Evolutionary conservation across 2,797 vertebrate genomes (phyloP), one percentile per base, ranked within the genome.

Genomic region (Megaceryle alcyon): DNA sequence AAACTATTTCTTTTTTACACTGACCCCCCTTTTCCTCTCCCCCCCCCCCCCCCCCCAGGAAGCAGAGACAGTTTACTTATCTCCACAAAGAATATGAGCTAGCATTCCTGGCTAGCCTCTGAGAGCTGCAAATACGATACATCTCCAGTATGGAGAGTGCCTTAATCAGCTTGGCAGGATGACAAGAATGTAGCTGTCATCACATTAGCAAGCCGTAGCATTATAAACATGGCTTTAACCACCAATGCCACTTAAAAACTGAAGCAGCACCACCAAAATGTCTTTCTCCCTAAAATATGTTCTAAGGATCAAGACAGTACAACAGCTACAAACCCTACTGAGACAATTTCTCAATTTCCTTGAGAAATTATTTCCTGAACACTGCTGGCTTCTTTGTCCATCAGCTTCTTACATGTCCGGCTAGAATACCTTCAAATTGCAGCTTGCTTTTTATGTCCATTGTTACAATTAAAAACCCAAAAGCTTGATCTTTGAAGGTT

Each of bases 111-210:
- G 39, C 70, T 73, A 15, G 66, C 66, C 70, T 83, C 65, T 59
- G 66, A 73, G 51, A 60, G 43, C 78, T 90, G 71, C 10, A 31
- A 82, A 85, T 82, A 84, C 0, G 13, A 88, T 69, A 66, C 70
- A n/a, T 70, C 56, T 92, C 37, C 44, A 82, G 64, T n/a, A 49
- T 18, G 65, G 81, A 82, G 64, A 49, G 64, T 9, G 12, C 53
- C 82, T 89, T 91, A 92, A 95, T 80, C 59, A 85, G 64, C 64
- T 96, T 91, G 86, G 71, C 92, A 77, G 60, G 53, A 57, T 71
- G 60, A 82, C 79, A 91, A 60, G 79, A 82, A 44, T n/a, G 12
- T 48, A 85, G 78, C 92, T 92, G 77, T 87, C 82, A 73, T 85
- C 82, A 70, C 68, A 61, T 82, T 61, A 92, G 79, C 76, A 89